A percentile compares a stretch with the other conserved stretches of the same genome.
Evolutionary conservation across 2,113 vertebrate genomes (phyloP).

Genomic region (Pseudorhombus dupliciocellatus): DNA sequence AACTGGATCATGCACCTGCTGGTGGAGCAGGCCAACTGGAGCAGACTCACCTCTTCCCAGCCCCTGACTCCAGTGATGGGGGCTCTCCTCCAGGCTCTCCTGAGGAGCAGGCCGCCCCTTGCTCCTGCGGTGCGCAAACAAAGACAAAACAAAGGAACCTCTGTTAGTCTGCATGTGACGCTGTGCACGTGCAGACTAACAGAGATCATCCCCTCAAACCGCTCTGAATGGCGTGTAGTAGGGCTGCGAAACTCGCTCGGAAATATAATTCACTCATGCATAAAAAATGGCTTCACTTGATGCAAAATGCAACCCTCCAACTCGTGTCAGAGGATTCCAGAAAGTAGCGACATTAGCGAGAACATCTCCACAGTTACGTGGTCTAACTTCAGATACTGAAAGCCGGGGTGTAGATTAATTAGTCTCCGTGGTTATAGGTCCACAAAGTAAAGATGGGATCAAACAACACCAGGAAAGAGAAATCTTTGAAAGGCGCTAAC

Average conservation of each 20-base stretch:
- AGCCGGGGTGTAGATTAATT: not conserved
- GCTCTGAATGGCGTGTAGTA: not conserved
- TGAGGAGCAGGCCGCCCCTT: not conserved
- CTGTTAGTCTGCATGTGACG: no score
- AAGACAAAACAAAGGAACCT: not conserved
- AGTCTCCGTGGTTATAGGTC: not conserved
- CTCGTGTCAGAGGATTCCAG: no score
- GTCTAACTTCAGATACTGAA: not conserved
- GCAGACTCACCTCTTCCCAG: not conserved
- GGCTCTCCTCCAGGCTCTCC: not conserved
- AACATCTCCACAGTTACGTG: not conserved
- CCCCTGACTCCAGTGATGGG: not conserved
- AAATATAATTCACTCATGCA: no score
- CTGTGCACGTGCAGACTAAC: not conserved
- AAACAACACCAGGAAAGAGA: slow-evolving; percentile 15
- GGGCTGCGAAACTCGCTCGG: no score
- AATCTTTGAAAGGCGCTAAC: slow-evolving; percentile 33
- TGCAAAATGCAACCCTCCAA: no score
- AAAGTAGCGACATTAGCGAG: no score
- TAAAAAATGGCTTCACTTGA: no score
- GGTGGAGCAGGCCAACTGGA: no score
- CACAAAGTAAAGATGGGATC: slow-evolving; percentile 7
- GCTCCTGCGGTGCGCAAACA: not conserved
- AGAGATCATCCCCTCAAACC: not conserved
- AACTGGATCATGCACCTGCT: not conserved